Percentiles rank a stretch among this genome's conserved stretches.
Evolutionary conservation across 2,113 vertebrate genomes (phyloP).

Genomic region (Scartelaos histophorus): DNA sequence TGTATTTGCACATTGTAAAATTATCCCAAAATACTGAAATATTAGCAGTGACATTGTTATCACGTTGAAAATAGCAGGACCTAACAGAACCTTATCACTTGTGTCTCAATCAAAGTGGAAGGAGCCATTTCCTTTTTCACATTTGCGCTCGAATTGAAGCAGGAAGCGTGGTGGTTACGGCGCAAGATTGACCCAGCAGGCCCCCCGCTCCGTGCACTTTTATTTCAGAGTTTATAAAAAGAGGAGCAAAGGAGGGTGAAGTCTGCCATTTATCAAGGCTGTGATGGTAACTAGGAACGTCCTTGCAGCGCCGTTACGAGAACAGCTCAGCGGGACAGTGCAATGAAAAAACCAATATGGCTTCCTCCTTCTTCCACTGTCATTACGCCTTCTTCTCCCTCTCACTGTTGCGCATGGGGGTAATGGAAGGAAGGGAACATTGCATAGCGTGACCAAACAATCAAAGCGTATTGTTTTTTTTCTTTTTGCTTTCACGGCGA

Average conservation of each 20-base stretch:
- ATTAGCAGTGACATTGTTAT: neutral
- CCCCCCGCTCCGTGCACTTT: slow-evolving; percentile 27
- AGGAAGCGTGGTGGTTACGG: slow-evolving; percentile 17
- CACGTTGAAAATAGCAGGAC: neutral
- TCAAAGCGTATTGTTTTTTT: slow-evolving; percentile 2
- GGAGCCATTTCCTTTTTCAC: slow-evolving; percentile 14
- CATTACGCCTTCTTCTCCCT: slow-evolving; percentile 13
- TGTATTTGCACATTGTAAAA: neutral
- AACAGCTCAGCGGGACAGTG: slow-evolving; percentile 36
- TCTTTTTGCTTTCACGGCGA: neutral
- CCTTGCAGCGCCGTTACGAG: slow-evolving; percentile 38
- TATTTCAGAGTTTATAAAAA: slow-evolving; percentile 40
- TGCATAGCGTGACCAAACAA: slow-evolving; percentile 2
- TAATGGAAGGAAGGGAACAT: neutral
- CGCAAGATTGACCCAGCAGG: slow-evolving; percentile 37
- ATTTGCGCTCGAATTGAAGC: slow-evolving; percentile 35
- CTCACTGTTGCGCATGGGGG: slow-evolving; percentile 19
- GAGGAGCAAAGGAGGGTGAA: slow-evolving; percentile 32
- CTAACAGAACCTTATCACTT: slow-evolving; percentile 1
- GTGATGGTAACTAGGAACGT: slow-evolving; percentile 31
- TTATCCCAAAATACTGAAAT: neutral
- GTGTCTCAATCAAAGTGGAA: slow-evolving; percentile 20
- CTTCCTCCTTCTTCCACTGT: slow-evolving; percentile 6
- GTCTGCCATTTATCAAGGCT: slow-evolving; percentile 40
- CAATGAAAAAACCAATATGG: slow-evolving; percentile 13